phyloP scores from a whole-genome alignment of 2,888 invertebrate species.

The Tachina grossa region DNA sequence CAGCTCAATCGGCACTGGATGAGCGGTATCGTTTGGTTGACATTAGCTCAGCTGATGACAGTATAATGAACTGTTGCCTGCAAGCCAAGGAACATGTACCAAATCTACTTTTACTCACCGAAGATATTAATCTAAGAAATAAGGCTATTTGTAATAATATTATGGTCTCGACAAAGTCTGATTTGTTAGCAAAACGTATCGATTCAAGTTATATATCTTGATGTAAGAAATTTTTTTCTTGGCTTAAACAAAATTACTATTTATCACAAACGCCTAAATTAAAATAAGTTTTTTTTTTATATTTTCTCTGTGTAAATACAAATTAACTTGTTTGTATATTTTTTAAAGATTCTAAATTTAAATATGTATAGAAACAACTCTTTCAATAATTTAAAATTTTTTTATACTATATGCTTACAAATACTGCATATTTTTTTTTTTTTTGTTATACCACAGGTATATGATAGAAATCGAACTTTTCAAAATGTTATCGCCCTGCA shows the following conservation, averaged over 20 bases:
- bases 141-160: slow-evolving; percentile 83
- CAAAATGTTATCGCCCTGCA: too few species aligned
- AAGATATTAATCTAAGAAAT: slow-evolving; percentile 84
- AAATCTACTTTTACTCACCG: slow-evolving; percentile 83
- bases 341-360: background rate
- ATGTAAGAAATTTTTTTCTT: slow-evolving; percentile 37
- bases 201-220: slow-evolving; percentile 31
- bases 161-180: slow-evolving; percentile 77
- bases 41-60: slow-evolving; percentile 83
- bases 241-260: slow-evolving; percentile 31
- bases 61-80: slow-evolving; percentile 84
- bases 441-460: background rate
- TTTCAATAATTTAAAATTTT: background rate
- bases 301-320: slow-evolving; percentile 14
- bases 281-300: slow-evolving; percentile 2
- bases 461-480: too few species aligned
- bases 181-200: slow-evolving; percentile 74
- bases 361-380: background rate
- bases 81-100: slow-evolving; percentile 82
- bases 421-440: background rate
- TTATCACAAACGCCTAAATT: slow-evolving; percentile 24
- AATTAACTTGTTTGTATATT: background rate
- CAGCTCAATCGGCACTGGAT: slow-evolving; percentile 83
- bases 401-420: background rate
- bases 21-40: slow-evolving; percentile 81